Conservation (phyloP, 2,797 vertebrate species). For the Cephalopachus bancanus region DNA sequence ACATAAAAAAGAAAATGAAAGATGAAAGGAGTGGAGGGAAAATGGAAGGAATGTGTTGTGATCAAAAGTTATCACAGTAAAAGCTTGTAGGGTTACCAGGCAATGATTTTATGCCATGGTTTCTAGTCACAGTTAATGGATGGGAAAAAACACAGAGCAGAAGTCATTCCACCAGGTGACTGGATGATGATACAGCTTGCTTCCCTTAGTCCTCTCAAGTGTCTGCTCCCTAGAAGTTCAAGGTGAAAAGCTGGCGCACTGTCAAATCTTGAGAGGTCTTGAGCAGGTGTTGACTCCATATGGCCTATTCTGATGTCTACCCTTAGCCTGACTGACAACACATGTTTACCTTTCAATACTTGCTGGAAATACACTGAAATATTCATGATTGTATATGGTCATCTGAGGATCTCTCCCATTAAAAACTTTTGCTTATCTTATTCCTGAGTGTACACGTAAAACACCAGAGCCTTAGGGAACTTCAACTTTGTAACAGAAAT, state of each 20-base stretch:
- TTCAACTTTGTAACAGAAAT: constrained; percentile 47
- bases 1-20: constrained; percentile 42
- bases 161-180: not conserved
- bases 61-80: constrained; percentile 57
- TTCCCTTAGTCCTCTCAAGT: constrained; percentile 25
- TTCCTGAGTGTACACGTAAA: not conserved
- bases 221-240: constrained; percentile 38
- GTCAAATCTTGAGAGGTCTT: constrained; percentile 52
- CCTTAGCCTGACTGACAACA: not conserved
- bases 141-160: constrained; percentile 12
- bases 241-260: not conserved
- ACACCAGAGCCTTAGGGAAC: not conserved
- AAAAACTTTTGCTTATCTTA: not conserved
- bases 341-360: not conserved
- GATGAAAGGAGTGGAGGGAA: not conserved
- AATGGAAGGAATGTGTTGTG: constrained; percentile 44
- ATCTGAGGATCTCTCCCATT: not conserved
- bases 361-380: not conserved
- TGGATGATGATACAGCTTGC: constrained; percentile 22
- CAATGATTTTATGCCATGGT: constrained; percentile 4
- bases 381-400: not conserved
- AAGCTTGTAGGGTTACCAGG: constrained; percentile 57
- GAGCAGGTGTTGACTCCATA: not conserved
- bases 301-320: not conserved
- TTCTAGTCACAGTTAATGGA: constrained; percentile 34